Base-by-base conservation (phyloP, 2,113 vertebrate genomes). In the Pagrus major region DNA sequence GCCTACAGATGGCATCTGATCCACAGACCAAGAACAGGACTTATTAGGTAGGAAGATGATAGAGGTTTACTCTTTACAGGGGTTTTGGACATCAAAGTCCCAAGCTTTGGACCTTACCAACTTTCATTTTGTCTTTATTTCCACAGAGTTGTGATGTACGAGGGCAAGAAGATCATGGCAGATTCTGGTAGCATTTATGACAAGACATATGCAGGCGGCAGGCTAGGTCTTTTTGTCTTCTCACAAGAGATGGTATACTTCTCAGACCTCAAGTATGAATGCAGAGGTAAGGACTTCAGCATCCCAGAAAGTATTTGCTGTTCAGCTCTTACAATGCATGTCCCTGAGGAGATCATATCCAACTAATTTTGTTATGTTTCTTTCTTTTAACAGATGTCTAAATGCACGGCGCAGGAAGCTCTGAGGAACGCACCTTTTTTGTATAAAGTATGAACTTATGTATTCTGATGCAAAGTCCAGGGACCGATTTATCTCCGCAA, bases 221-320 rank as follows among this genome's bases (percentile, higher is more conserved):
- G 98, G 72, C 93, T 99, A 89, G 98, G 98, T 85, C 87, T 99
- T 65, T 99, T 99, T 84, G 97, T 99, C 87, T 99, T 99, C 94
- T 99, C 98, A 75, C 98, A 99, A 95, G 98, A 99, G 95, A 99
- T 99, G 98, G 98, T 98, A 78, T 99, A 99, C 95, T 99, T 99
- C 93, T 99, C 98, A 23, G 98, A 99, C 94, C 96, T 99, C 92
- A 99, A 99, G 95, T 99, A 99, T 75, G 98, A 99, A 94, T 99
- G 98, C 92, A 97, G 97, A 98, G 98, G 98, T 99, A 95, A 92
- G 95, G 8, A 31, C 35, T 74, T 14, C 20, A 80, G 10, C 23
- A 25, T 71, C 39, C 29, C 3, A 29, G 16, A 29, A 52, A 69
- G 6, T 0, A 72, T 46, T 44, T 37, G 6, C 39, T 29, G 27